These are phyloP conservation scores for Pristionchus maxplancki DNA, from an alignment of 2,888 invertebrate species.

Conservation along the genomic window DNA sequence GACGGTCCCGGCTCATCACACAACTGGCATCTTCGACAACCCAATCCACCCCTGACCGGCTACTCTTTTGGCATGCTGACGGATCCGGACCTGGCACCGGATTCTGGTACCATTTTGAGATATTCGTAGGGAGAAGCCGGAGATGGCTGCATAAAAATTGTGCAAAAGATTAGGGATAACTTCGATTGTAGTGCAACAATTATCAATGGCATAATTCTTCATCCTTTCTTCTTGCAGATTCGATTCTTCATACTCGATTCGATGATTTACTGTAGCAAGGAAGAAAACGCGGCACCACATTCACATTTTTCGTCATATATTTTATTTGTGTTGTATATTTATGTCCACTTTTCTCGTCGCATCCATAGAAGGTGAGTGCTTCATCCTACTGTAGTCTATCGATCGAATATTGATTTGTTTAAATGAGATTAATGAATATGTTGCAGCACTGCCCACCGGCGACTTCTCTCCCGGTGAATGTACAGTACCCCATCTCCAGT, in stretches of 20 bases:
- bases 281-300: conserved; percentile 34
- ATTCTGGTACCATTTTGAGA: not conserved
- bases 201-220: not conserved
- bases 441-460: conserved; percentile 41
- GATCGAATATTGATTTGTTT: not conserved
- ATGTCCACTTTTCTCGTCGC: not conserved
- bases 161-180: too few relatives aligned
- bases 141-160: too few relatives aligned
- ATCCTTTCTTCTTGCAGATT: not conserved
- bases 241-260: not conserved
- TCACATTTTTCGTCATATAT: conserved; percentile 12
- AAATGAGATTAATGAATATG: not conserved
- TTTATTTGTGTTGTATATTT: conserved; percentile 36
- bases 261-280: conserved; percentile 13
- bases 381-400: not conserved
- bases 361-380: conserved; percentile 9
- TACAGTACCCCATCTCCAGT: conserved; percentile 33
- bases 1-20: conserved; percentile 11
- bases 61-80: conserved; percentile 23
- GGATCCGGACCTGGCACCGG: not conserved
- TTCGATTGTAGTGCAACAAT: too few relatives aligned
- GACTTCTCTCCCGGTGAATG: conserved; percentile 39
- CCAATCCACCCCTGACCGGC: conserved; percentile 32
- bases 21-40: conserved; percentile 38
- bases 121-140: too few relatives aligned